These are phyloP conservation scores for Drosophila auraria DNA, from an alignment of 1,140 invertebrate species.

Conservation along the genomic window DNA sequence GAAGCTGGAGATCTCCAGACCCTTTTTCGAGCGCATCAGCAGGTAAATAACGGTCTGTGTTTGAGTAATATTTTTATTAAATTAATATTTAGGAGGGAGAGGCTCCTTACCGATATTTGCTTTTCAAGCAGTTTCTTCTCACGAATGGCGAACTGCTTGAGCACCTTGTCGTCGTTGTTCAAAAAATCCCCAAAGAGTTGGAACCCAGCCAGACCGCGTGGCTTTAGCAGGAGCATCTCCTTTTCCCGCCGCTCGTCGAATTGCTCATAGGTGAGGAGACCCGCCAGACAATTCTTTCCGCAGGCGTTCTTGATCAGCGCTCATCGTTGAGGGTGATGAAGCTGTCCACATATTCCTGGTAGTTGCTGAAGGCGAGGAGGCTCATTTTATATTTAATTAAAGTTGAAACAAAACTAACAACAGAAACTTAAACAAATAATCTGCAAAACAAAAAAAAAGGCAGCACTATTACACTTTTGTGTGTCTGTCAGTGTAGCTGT, in stretches of 20 bases:
- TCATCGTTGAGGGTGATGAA: conserved; percentile 45
- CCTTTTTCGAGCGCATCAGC: conserved; percentile 43
- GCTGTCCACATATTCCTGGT: conserved; percentile 49
- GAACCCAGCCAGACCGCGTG: neutral
- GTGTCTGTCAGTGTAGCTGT: conserved; percentile 3
- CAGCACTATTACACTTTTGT: conserved; percentile 6
- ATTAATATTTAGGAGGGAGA: neutral
- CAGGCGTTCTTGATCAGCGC: conserved; percentile 34
- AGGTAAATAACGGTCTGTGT: conserved; percentile 52
- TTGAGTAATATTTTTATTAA: neutral
- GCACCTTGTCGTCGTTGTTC: conserved; percentile 32
- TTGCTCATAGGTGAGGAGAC: conserved; percentile 38
- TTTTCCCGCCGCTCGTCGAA: conserved; percentile 15
- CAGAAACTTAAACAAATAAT: conserved; percentile 1
- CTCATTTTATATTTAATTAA: conserved; percentile 33
- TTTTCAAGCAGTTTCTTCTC: conserved; percentile 37
- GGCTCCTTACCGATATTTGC: conserved; percentile 37
- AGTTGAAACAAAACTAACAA: conserved; percentile 1
- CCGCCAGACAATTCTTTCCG: conserved; percentile 35
- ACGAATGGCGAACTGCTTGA: conserved; percentile 40
- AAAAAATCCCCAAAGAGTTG: conserved; percentile 28
- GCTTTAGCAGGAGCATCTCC: neutral
- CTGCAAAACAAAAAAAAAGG: neutral
- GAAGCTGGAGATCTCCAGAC: conserved; percentile 49
- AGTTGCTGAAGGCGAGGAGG: conserved; percentile 16